A percentile compares a stretch with the other conserved stretches of the same genome.
phyloP scores from a whole-genome alignment of 2,888 invertebrate genomes.

The Netelia virgata region DNA sequence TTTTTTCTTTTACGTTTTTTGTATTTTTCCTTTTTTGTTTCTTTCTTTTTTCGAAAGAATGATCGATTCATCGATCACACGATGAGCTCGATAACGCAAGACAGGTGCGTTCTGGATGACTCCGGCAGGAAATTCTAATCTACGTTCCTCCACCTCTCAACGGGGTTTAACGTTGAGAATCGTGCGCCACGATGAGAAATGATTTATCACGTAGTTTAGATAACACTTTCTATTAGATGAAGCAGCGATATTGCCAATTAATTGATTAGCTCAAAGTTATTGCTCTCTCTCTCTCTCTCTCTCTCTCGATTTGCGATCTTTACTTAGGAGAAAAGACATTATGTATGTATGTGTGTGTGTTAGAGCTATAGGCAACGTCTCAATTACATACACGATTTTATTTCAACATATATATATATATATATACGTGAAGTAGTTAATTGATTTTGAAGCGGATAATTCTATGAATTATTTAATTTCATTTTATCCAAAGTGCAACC shows the following conservation, averaged over 20 bases:
- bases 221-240: neutral
- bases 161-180: neutral
- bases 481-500: slow-evolving; percentile 38
- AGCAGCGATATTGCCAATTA: slow-evolving; percentile 48
- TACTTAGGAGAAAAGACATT: neutral
- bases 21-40: too few relatives aligned
- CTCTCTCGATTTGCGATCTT: slow-evolving; percentile 6
- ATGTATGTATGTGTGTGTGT: neutral
- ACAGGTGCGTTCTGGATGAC: neutral
- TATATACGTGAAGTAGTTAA: slow-evolving; percentile 35
- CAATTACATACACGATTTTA: slow-evolving; percentile 44
- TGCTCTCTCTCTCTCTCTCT: slow-evolving; percentile 3
- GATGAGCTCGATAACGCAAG: slow-evolving; percentile 18
- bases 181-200: neutral
- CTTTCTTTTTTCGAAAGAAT: neutral
- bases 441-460: slow-evolving; percentile 51
- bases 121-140: slow-evolving; percentile 30
- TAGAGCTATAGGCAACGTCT: slow-evolving; percentile 53
- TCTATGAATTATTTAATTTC: slow-evolving; percentile 60
- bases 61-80: slow-evolving; percentile 19
- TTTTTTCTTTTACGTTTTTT: neutral
- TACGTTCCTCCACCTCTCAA: neutral
- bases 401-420: slow-evolving; percentile 8
- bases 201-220: slow-evolving; percentile 44
- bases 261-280: slow-evolving; percentile 59